A percentile compares a stretch with the other conserved stretches of the same genome.
phyloP scores from a whole-genome alignment of 2,888 invertebrate genomes.

The Coelinius sp. region DNA sequence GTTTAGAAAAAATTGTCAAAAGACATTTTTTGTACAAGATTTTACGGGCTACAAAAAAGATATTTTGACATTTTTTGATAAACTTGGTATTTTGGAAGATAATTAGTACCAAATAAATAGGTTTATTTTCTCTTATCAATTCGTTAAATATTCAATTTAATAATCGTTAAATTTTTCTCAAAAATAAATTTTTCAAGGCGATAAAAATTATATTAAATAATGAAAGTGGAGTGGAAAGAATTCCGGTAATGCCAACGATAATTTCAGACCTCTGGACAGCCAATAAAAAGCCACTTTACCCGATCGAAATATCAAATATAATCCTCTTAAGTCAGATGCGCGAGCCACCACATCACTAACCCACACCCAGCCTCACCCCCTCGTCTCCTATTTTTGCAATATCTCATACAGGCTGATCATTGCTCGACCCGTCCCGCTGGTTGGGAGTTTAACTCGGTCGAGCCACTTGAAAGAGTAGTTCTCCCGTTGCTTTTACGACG shows the following conservation, averaged over 20 bases:
- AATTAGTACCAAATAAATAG: too few species aligned
- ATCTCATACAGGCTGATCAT: slow-evolving; percentile 66
- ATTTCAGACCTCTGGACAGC: slow-evolving; percentile 55
- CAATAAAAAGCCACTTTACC: slow-evolving; percentile 68
- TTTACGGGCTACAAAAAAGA: too few species aligned
- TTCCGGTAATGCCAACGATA: slow-evolving; percentile 51
- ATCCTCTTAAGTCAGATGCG: slow-evolving; percentile 66
- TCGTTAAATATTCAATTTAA: too few species aligned
- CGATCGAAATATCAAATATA: slow-evolving; percentile 70
- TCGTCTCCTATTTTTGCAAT: slow-evolving; percentile 48
- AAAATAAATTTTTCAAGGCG: not conserved
- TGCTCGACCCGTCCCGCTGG: slow-evolving; percentile 39
- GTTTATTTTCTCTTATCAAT: too few species aligned
- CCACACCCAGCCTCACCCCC: not conserved
- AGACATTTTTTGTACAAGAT: too few species aligned
- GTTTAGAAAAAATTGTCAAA: too few species aligned
- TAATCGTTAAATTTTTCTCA: not conserved
- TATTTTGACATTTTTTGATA: too few species aligned
- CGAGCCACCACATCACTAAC: slow-evolving; percentile 22
- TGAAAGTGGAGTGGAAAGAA: slow-evolving; percentile 44
- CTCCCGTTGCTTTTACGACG: slow-evolving; percentile 67
- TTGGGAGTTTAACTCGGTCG: not conserved
- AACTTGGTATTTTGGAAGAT: too few species aligned
- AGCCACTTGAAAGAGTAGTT: slow-evolving; percentile 41
- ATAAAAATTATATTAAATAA: not conserved